These are phyloP conservation scores for Melieria omissa DNA, from an alignment of 2,888 invertebrate species.

Conservation along the genomic window DNA sequence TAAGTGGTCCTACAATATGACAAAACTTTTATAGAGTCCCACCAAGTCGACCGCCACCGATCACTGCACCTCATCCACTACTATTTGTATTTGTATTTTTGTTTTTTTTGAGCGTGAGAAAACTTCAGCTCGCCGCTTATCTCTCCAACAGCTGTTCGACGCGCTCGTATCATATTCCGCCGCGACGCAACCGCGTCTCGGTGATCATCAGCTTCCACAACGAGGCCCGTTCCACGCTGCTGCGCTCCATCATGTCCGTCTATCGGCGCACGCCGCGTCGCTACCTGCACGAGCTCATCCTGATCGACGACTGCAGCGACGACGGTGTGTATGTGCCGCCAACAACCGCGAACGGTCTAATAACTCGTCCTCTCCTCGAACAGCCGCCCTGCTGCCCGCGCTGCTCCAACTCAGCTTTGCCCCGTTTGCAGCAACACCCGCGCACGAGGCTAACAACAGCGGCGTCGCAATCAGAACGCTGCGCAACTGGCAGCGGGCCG, in stretches of 20 bases:
- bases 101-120: no score
- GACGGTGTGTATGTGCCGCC: slow-evolving; percentile 51
- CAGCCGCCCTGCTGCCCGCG: slow-evolving; percentile 10
- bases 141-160: slow-evolving; percentile 49
- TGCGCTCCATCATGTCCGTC: slow-evolving; percentile 57
- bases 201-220: slow-evolving; percentile 60
- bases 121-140: not conserved
- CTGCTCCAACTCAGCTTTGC: slow-evolving; percentile 17
- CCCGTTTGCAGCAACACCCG: slow-evolving; percentile 7
- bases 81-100: no score
- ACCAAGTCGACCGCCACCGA: not conserved
- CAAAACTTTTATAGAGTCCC: not conserved
- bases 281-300: slow-evolving; percentile 58
- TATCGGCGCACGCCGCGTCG: slow-evolving; percentile 52
- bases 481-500: slow-evolving; percentile 56
- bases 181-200: slow-evolving; percentile 49
- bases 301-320: slow-evolving; percentile 60
- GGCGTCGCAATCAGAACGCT: slow-evolving; percentile 41
- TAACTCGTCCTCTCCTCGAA: not conserved
- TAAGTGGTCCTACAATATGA: not conserved
- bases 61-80: no score
- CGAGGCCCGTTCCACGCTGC: slow-evolving; percentile 58
- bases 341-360: not conserved
- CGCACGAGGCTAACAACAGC: not conserved
- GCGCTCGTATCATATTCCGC: slow-evolving; percentile 45